Evolutionary conservation across 1,140 invertebrate genomes (phyloP).

Genomic region (Tetragonula clypearis): DNA sequence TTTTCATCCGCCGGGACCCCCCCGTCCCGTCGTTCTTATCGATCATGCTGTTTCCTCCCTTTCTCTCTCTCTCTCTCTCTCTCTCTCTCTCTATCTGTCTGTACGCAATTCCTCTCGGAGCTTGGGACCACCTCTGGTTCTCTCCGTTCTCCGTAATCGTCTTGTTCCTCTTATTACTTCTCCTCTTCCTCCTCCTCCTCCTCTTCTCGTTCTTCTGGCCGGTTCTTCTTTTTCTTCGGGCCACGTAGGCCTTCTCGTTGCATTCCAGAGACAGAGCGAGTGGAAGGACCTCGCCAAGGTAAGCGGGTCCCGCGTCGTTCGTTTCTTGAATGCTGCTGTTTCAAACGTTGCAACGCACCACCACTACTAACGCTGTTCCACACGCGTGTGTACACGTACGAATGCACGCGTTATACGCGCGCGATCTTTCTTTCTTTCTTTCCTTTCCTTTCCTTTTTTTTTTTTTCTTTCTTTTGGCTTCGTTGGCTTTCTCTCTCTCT

Average conservation of each 20-base stretch:
- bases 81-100: not conserved
- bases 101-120: conserved; percentile 24
- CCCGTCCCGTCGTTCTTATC: not conserved
- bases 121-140: conserved; percentile 29
- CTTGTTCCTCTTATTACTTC: conserved; percentile 46
- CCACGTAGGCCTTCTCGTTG: conserved; percentile 62
- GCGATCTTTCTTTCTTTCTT: not conserved
- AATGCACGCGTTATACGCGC: not conserved
- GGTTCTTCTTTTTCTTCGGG: conserved; percentile 50
- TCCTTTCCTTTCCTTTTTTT: not conserved
- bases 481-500: not conserved
- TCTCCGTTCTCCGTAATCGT: conserved; percentile 48
- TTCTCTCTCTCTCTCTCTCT: not conserved
- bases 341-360: conserved; percentile 20
- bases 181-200: conserved; percentile 27
- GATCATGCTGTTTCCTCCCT: not conserved
- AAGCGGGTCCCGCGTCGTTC: conserved; percentile 72
- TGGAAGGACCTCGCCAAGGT: conserved; percentile 81
- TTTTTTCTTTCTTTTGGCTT: too few relatives aligned
- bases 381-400: not conserved
- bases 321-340: conserved; percentile 55
- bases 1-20: conserved; percentile 1
- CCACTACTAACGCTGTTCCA: not conserved
- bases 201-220: conserved; percentile 18
- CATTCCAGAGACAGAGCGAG: conserved; percentile 74